Base-by-base conservation (phyloP, 30 jellyfish, hydroid and myxozoan species). In the Catostylus mosaicus region DNA sequence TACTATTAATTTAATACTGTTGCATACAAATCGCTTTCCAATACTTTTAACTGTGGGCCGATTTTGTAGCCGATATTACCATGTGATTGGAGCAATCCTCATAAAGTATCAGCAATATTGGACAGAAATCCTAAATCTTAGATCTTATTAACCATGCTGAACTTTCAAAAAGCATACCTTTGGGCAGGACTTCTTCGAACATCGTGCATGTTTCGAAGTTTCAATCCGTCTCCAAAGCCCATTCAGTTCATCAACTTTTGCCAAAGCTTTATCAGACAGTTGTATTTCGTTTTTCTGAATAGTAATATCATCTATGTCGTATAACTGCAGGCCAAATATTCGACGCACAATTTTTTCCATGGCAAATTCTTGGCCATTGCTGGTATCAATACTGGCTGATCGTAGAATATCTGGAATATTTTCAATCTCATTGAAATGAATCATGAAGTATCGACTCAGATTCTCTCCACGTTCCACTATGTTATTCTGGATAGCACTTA, bases 391-490 rank as follows among this genome's bases (percentile, higher is more conserved):
- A 46, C 89, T 45, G 19, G 89, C 80, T 22, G 82, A 34, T 0
- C 74, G 72, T 10, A 79, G 82, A 26, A 69, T 63, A 11, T 63
- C 82, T 14, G 89, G 89, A 34, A 79, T 30, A 51, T 59, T 38
- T 16, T 30, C 40, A 35, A 27, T 26, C 31, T 64, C 38, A 35
- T 43, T 35, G 24, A 79, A 60, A 65, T 79, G 89, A 14, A 51
- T 82, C 89, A 79, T 63, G 59, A 79, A 48, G 34, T 79, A 79
- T 20, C 43, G 89, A 35, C 89, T 50, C 56, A 79, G 30, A 30
- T 79, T 67, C 37, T 51, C 89, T 24, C 82, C 89, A 29, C 50
- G 40, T 31, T 79, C 82, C 16, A 79, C 77, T 0, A 79, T 78
- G 20, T 47, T 63, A 66, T 79, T 79, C 33, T 79, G 89, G 45